Conservation (phyloP, 2,888 invertebrate species). For the Clunio marinus region DNA sequence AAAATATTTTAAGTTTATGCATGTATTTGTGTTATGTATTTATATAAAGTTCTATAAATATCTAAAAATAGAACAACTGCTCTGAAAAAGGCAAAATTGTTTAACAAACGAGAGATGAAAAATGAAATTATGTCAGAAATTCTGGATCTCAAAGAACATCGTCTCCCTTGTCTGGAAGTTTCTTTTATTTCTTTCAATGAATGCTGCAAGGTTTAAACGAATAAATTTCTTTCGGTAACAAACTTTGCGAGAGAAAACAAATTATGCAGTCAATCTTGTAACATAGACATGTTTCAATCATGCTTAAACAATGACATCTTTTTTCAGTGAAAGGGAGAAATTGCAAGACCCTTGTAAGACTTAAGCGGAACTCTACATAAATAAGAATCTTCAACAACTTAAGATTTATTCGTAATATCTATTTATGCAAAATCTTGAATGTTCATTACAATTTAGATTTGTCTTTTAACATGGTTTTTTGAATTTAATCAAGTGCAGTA, state of each 20-base stretch:
- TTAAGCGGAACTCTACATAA: no score
- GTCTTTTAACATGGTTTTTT: no score
- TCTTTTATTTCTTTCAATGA: background rate
- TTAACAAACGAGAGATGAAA: background rate
- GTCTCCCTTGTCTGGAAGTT: background rate
- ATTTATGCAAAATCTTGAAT: no score
- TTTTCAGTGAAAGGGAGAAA: background rate
- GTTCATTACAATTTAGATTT: no score
- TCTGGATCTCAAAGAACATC: conserved; percentile 36
- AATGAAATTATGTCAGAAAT: conserved; percentile 1
- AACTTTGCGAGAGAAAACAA: conserved; percentile 24
- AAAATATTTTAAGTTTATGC: conserved; percentile 1
- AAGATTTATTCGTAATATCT: no score
- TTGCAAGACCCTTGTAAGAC: conserved; percentile 17
- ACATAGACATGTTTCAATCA: conserved; percentile 27
- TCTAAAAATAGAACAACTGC: conserved; percentile 35
- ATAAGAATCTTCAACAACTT: no score
- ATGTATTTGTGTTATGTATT: background rate
- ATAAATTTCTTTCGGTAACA: no score
- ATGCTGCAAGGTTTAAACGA: no score
- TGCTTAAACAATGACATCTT: background rate
- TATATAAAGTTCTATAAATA: background rate
- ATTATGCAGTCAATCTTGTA: conserved; percentile 25
- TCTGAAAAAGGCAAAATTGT: background rate
- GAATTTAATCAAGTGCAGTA: no score